Conservation (phyloP, 2,113 vertebrate species). For the Seriola dumerili region DNA sequence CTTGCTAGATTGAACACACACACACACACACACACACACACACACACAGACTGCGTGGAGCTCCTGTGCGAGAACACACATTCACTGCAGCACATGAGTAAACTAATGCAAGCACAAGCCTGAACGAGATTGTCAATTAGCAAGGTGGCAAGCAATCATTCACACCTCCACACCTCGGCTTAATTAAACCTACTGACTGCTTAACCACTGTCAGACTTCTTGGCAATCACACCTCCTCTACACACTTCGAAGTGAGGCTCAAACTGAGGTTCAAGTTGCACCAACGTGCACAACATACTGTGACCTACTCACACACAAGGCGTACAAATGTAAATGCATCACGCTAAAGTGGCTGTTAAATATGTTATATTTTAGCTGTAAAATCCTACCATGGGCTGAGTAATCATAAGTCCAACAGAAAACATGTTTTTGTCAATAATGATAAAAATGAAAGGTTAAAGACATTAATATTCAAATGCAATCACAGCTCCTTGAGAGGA, state of each 20-base stretch:
- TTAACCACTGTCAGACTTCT: not conserved
- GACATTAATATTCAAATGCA: no score
- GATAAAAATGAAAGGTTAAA: not conserved
- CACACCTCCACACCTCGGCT: constrained; percentile 14
- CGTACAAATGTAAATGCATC: not conserved
- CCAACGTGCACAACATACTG: not conserved
- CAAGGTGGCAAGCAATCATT: constrained; percentile 14
- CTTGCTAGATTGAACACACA: constrained; percentile 58
- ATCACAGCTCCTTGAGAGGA: not conserved
- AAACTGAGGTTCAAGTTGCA: not conserved
- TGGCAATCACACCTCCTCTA: not conserved
- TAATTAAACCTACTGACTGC: constrained; percentile 9
- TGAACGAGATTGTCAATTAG: not conserved
- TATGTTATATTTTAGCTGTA: not conserved
- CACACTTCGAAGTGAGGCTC: not conserved
- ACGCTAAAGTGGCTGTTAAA: not conserved
- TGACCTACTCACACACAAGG: not conserved
- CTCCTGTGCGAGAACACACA: constrained; percentile 40
- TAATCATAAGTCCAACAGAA: not conserved
- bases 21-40: constrained; percentile 46
- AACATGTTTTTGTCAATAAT: not conserved
- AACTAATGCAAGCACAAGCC: not conserved
- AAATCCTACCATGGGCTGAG: not conserved
- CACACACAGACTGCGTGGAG: constrained; percentile 44
- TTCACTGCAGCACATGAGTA: constrained; percentile 35